Percentiles rank a stretch among this genome's conserved stretches.
These are phyloP conservation scores for Shinisaurus crocodilurus DNA, from an alignment of 2,113 vertebrate species.

Conservation along the genomic window DNA sequence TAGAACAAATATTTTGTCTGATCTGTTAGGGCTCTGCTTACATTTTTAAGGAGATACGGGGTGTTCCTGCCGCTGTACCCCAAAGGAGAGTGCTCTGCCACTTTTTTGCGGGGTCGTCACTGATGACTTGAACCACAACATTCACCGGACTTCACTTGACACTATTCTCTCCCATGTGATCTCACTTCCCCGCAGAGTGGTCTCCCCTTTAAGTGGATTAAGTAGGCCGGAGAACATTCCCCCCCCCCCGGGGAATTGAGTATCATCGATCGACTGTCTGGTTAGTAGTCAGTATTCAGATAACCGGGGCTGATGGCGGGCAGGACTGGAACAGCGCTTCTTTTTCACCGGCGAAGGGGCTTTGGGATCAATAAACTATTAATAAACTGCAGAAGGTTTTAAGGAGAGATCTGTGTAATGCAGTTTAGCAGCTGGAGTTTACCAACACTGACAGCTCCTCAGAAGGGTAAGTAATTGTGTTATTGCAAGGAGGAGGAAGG, in stretches of 20 bases:
- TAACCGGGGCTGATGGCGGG: not conserved
- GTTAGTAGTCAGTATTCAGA: slow-evolving; percentile 52
- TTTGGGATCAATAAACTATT: slow-evolving; percentile 75
- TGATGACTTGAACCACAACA: not conserved
- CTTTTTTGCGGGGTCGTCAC: too few relatives aligned
- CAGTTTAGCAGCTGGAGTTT: slow-evolving; percentile 68
- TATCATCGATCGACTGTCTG: not conserved
- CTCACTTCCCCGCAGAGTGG: not conserved
- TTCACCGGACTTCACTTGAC: not conserved
- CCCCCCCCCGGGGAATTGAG: slow-evolving; percentile 1
- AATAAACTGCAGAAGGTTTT: slow-evolving; percentile 69
- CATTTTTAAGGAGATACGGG: not conserved
- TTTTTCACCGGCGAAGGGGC: slow-evolving; percentile 41
- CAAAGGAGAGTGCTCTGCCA: too few relatives aligned
- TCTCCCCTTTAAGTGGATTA: slow-evolving; percentile 56
- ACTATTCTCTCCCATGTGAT: not conserved
- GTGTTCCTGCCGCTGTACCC: not conserved
- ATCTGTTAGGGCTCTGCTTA: not conserved
- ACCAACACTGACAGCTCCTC: slow-evolving; percentile 64
- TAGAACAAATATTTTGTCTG: not conserved
- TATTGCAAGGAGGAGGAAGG: slow-evolving; percentile 51
- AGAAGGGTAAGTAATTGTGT: slow-evolving; percentile 63
- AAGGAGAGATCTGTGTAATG: slow-evolving; percentile 64
- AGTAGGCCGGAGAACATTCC: not conserved
- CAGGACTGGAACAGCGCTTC: not conserved